phyloP scores from a whole-genome alignment of 2,888 invertebrate species.

The Germaria angustata region DNA sequence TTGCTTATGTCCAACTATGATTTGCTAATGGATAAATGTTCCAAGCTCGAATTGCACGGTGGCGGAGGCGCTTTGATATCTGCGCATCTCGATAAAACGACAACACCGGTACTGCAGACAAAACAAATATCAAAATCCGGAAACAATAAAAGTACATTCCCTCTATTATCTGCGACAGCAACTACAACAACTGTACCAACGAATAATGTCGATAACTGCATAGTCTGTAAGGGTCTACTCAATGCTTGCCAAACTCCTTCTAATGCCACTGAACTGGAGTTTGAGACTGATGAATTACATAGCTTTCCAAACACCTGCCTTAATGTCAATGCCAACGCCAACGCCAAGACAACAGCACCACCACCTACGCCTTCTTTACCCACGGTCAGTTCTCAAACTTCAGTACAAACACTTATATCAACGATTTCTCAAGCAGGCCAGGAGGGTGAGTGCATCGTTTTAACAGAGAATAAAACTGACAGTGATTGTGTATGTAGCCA shows the following conservation, averaged over 20 bases:
- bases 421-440: constrained; percentile 68
- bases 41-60: constrained; percentile 74
- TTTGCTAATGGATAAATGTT: constrained; percentile 76
- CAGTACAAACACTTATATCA: constrained; percentile 75
- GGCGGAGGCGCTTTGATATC: constrained; percentile 68
- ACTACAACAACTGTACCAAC: constrained; percentile 69
- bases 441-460: constrained; percentile 22
- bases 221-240: constrained; percentile 80
- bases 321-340: background rate
- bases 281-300: constrained; percentile 80
- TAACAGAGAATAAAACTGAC: constrained; percentile 4
- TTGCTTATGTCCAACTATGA: constrained; percentile 81
- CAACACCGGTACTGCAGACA: background rate
- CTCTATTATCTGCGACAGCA: constrained; percentile 72
- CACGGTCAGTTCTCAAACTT: constrained; percentile 73
- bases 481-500: background rate
- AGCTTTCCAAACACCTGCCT: constrained; percentile 67
- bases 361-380: constrained; percentile 64
- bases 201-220: constrained; percentile 80
- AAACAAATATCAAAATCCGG: constrained; percentile 79
- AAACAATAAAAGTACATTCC: constrained; percentile 67
- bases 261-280: constrained; percentile 87
- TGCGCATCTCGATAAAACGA: constrained; percentile 15
- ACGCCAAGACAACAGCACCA: constrained; percentile 23
- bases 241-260: constrained; percentile 87